These are phyloP conservation scores for Luscinia megarhynchos DNA, from an alignment of 2,797 vertebrate species.

Conservation along the genomic window DNA sequence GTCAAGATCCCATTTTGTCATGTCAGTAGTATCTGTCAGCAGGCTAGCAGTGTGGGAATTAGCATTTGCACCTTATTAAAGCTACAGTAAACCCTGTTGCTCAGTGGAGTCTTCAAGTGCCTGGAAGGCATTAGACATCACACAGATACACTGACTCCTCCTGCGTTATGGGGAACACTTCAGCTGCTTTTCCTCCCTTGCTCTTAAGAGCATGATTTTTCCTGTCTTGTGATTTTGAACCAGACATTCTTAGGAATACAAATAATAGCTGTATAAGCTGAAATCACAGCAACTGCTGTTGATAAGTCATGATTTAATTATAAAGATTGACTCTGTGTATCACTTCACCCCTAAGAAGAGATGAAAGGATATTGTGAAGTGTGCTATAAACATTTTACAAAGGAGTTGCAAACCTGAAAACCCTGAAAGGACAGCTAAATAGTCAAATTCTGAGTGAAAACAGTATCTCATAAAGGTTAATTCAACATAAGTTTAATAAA, in stretches of 20 bases:
- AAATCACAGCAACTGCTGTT: constrained; percentile 20
- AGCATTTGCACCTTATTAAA: constrained; percentile 45
- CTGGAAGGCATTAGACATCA: constrained; percentile 40
- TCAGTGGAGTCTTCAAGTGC: constrained; percentile 1
- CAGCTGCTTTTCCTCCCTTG: not conserved
- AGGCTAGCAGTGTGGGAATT: not conserved
- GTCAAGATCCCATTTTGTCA: constrained; percentile 26
- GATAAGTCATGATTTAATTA: constrained; percentile 36
- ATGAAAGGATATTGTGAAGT: not conserved
- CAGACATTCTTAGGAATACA: constrained; percentile 3
- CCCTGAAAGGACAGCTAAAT: not conserved
- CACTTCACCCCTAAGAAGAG: not conserved
- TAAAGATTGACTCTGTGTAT: constrained; percentile 24
- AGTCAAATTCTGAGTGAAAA: not conserved
- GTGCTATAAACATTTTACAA: not conserved
- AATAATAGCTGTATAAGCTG: not conserved
- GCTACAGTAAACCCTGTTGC: constrained; percentile 3
- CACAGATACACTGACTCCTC: not conserved
- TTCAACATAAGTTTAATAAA: constrained; percentile 44
- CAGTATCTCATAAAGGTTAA: constrained; percentile 1
- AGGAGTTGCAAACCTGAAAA: constrained; percentile 24
- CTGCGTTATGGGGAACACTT: not conserved
- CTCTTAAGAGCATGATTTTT: not conserved
- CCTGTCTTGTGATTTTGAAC: not conserved
- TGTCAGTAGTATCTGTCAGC: constrained; percentile 5